Percentiles rank a stretch among this genome's conserved stretches.
These are phyloP conservation scores for Carcinoscorpius rotundicauda DNA, from an alignment of 1,140 invertebrate species.

Conservation along the genomic window DNA sequence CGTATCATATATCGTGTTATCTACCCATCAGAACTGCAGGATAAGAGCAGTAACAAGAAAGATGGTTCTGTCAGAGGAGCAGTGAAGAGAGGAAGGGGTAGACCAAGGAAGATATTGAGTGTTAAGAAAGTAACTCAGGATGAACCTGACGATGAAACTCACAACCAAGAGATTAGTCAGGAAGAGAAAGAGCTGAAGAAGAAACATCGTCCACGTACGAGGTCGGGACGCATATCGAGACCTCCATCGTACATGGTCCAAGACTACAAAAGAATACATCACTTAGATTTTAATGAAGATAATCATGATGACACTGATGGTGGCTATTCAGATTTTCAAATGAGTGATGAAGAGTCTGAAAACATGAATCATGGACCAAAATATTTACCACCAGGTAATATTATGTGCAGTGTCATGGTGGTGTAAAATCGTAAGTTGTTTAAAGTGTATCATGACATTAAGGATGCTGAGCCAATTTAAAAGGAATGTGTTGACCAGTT, in stretches of 20 bases:
- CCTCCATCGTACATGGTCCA: slow-evolving; percentile 52
- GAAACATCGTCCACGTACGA: slow-evolving; percentile 44
- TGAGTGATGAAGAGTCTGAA: slow-evolving; percentile 25
- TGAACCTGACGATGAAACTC: background rate
- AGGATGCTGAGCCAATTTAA: too few relatives aligned
- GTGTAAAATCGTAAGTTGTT: too few relatives aligned
- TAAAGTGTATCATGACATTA: too few relatives aligned
- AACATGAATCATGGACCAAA: too few relatives aligned
- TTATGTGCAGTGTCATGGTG: too few relatives aligned
- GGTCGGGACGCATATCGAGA: slow-evolving; percentile 48
- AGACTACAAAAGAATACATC: slow-evolving; percentile 51
- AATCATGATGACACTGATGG: slow-evolving; percentile 48
- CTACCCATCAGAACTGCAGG: slow-evolving; percentile 28
- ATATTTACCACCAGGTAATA: too few relatives aligned
- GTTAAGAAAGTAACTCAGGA: background rate
- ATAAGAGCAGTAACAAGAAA: too few relatives aligned
- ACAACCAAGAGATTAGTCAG: slow-evolving; percentile 31
- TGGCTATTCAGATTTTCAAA: slow-evolving; percentile 48
- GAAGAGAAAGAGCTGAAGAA: slow-evolving; percentile 44
- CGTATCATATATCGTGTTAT: slow-evolving; percentile 44
- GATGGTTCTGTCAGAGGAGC: too few relatives aligned
- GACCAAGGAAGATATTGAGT: slow-evolving; percentile 30
- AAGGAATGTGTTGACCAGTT: too few relatives aligned
- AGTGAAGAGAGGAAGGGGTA: slow-evolving; percentile 31
- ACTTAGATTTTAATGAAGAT: slow-evolving; percentile 46